phyloP scores from a whole-genome alignment of 2,797 vertebrate genomes.

The Tragopan temminckii region DNA sequence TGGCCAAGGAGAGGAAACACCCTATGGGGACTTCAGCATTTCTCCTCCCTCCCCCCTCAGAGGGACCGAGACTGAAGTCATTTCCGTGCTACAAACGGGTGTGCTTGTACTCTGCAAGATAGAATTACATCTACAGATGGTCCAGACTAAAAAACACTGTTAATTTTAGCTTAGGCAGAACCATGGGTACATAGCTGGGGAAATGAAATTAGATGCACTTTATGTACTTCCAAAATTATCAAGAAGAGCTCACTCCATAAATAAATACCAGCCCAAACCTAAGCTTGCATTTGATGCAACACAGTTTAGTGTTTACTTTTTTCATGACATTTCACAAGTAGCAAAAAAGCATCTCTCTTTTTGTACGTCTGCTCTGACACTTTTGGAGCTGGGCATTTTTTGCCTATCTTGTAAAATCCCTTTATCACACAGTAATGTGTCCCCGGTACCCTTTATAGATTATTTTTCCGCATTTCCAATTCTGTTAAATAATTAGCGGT shows the following conservation, averaged over 20 bases:
- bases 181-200: not conserved
- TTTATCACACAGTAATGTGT: slow-evolving; percentile 18
- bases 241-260: not conserved
- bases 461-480: slow-evolving; percentile 48
- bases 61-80: not conserved
- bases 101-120: not conserved
- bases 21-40: accelerated
- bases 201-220: slow-evolving; percentile 59
- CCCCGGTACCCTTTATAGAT: slow-evolving; percentile 35
- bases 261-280: slow-evolving; percentile 21
- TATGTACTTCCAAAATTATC: slow-evolving; percentile 36
- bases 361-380: not conserved
- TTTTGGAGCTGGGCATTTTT: not conserved
- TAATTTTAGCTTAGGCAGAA: slow-evolving; percentile 59
- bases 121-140: slow-evolving; percentile 63
- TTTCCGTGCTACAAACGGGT: not conserved
- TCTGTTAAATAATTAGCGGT: slow-evolving; percentile 67
- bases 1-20: not conserved
- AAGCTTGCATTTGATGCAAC: not conserved
- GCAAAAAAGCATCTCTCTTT: not conserved
- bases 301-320: not conserved
- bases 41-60: not conserved
- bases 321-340: not conserved
- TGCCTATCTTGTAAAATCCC: slow-evolving; percentile 14
- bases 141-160: not conserved